phyloP scores from a whole-genome alignment of 2,113 vertebrate species.

The Clupea harengus region DNA sequence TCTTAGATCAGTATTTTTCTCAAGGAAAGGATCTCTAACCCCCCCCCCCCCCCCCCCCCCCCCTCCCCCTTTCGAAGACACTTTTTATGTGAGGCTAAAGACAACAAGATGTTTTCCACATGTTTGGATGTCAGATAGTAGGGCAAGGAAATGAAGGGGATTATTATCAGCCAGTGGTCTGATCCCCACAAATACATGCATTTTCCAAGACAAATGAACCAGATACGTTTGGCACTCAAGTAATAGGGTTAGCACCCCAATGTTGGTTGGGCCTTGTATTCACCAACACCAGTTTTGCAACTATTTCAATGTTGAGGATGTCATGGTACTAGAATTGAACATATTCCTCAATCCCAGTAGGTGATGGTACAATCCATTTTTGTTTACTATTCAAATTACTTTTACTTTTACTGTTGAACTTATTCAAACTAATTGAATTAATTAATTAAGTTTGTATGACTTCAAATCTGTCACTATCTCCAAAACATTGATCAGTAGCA shows the following conservation, averaged over 20 bases:
- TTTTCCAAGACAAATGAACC: conserved; percentile 50
- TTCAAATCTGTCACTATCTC: not conserved
- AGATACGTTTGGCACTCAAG: conserved; percentile 27
- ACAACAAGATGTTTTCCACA: conserved; percentile 50
- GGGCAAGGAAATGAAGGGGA: conserved; percentile 56
- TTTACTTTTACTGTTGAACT: not conserved
- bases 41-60: not conserved
- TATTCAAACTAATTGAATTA: not conserved
- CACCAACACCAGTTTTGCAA: not conserved
- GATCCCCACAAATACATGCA: conserved; percentile 47
- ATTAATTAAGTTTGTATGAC: not conserved
- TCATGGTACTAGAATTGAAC: not conserved
- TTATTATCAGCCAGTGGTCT: conserved; percentile 38
- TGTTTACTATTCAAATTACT: not conserved
- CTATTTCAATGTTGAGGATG: not conserved
- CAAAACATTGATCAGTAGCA: not conserved
- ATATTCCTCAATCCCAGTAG: not conserved
- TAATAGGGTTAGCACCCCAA: not conserved
- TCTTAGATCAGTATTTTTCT: not conserved
- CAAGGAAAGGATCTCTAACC: not conserved
- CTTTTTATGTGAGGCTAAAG: conserved; percentile 30
- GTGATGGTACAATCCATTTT: not conserved
- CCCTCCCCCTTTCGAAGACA: not conserved
- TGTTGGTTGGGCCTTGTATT: not conserved
- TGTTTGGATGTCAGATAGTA: conserved; percentile 32